phyloP scores from a whole-genome alignment of 2,113 vertebrate genomes.

The Dromiciops gliroides region DNA sequence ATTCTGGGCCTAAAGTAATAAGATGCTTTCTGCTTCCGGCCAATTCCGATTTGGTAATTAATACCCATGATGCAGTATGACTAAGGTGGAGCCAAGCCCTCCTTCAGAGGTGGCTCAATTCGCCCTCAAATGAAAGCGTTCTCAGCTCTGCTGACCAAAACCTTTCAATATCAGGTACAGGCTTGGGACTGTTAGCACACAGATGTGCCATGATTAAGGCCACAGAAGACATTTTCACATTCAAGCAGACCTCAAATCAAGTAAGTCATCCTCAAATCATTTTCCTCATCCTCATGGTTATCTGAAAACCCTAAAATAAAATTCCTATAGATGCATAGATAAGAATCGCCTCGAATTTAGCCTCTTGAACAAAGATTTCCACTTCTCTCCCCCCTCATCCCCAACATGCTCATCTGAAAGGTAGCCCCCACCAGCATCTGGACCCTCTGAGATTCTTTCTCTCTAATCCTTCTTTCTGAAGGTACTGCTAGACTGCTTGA shows the following conservation, averaged over 20 bases:
- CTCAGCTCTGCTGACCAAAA: slow-evolving; percentile 51
- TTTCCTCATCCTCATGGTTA: slow-evolving; percentile 70
- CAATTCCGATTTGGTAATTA: slow-evolving; percentile 61
- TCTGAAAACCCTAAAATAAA: slow-evolving; percentile 76
- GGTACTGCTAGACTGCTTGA: slow-evolving; percentile 92
- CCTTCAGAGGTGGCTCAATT: slow-evolving; percentile 43
- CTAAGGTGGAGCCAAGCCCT: slow-evolving; percentile 57
- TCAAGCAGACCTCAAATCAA: slow-evolving; percentile 70
- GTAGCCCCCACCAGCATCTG: slow-evolving; percentile 79
- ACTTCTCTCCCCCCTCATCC: slow-evolving; percentile 68
- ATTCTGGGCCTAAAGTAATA: slow-evolving; percentile 48
- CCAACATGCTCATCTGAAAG: slow-evolving; percentile 76
- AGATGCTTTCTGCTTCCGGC: slow-evolving; percentile 62
- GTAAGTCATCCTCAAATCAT: slow-evolving; percentile 68
- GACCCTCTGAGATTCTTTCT: slow-evolving; percentile 75
- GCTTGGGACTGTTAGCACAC: slow-evolving; percentile 56
- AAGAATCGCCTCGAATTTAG: slow-evolving; percentile 79
- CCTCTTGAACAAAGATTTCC: slow-evolving; percentile 78
- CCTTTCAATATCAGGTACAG: slow-evolving; percentile 72
- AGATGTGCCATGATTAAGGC: slow-evolving; percentile 74
- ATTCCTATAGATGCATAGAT: slow-evolving; percentile 80
- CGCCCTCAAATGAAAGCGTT: slow-evolving; percentile 56
- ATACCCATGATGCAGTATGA: slow-evolving; percentile 42
- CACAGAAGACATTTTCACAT: slow-evolving; percentile 73
- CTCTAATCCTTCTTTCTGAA: slow-evolving; percentile 85